Evolutionary conservation across 2,888 invertebrate genomes (phyloP).

Genomic region (Malacosoma neustria): DNA sequence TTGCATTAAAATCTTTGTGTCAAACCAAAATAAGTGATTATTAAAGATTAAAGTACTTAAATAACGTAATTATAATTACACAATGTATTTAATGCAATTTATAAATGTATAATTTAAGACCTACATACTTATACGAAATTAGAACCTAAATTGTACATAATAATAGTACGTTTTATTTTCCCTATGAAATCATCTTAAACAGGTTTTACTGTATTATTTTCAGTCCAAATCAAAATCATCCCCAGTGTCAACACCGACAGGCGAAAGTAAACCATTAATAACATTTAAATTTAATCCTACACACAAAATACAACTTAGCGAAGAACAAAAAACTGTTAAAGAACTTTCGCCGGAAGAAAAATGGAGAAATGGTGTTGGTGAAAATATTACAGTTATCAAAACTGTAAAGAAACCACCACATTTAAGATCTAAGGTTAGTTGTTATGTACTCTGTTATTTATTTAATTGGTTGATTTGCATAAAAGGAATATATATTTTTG

Average conservation of each 20-base stretch:
- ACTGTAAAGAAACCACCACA: conserved; percentile 78
- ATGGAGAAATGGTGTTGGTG: conserved; percentile 56
- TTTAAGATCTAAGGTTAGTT: conserved; percentile 75
- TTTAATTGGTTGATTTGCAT: too few relatives aligned
- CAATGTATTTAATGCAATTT: too few relatives aligned
- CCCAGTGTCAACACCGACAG: conserved; percentile 38
- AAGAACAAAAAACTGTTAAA: conserved; percentile 17
- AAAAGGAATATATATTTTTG: too few relatives aligned
- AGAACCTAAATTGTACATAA: conserved; percentile 1
- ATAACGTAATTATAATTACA: too few relatives aligned
- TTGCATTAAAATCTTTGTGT: too few relatives aligned
- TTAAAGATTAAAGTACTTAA: too few relatives aligned
- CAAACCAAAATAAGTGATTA: too few relatives aligned
- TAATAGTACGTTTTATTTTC: conserved; percentile 1
- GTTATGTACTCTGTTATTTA: too few relatives aligned
- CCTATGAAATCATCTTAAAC: conserved; percentile 10
- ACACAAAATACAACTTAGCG: conserved; percentile 35
- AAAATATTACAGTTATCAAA: conserved; percentile 49
- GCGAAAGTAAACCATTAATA: conserved; percentile 26
- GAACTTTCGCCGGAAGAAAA: conserved; percentile 22
- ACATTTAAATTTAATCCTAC: conserved; percentile 15
- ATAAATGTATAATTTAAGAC: too few relatives aligned
- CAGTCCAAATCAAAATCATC: conserved; percentile 64
- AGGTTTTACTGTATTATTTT: too few relatives aligned
- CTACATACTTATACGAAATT: background rate